Evolutionary conservation across 2,113 vertebrate genomes (phyloP).

Genomic region (Pseudorhombus dupliciocellatus): DNA sequence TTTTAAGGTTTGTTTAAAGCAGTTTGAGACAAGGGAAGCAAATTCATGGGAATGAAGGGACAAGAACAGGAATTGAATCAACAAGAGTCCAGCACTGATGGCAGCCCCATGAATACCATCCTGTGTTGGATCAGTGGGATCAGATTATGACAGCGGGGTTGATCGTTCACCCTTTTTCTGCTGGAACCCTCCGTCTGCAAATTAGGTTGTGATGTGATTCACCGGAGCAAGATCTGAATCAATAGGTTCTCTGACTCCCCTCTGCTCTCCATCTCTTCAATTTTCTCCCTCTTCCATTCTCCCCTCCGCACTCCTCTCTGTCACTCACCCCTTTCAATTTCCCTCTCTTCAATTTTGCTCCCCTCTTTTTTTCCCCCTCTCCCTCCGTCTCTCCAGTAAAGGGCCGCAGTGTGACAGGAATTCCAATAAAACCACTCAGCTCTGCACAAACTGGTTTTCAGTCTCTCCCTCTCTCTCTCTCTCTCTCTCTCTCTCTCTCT

Average conservation of each 20-base stretch:
- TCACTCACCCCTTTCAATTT: constrained; percentile 27
- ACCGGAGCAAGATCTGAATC: constrained; percentile 66
- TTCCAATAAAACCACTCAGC: constrained; percentile 64
- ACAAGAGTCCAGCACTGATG: background rate
- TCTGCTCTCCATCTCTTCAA: constrained; percentile 39
- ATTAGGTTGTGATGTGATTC: constrained; percentile 67
- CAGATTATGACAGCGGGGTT: constrained; percentile 16
- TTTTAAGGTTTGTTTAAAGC: background rate
- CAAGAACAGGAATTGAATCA: background rate
- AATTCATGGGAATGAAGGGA: background rate
- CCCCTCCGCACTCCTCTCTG: constrained; percentile 19
- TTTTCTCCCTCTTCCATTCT: constrained; percentile 22
- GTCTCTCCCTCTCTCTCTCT: constrained; percentile 1
- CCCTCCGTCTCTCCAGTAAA: constrained; percentile 58
- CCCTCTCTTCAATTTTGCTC: constrained; percentile 13
- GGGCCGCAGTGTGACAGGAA: constrained; percentile 75
- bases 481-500: no score
- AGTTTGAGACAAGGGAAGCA: background rate
- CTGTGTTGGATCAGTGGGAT: constrained; percentile 1
- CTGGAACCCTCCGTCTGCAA: constrained; percentile 43
- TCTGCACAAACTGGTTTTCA: constrained; percentile 46
- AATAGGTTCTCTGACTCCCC: constrained; percentile 54
- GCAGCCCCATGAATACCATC: background rate
- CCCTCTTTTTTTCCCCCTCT: constrained; percentile 13
- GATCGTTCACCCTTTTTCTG: constrained; percentile 34